Evolutionary conservation across 2,888 invertebrate species (phyloP).

Genomic region (Pardosa pseudoannulata): DNA sequence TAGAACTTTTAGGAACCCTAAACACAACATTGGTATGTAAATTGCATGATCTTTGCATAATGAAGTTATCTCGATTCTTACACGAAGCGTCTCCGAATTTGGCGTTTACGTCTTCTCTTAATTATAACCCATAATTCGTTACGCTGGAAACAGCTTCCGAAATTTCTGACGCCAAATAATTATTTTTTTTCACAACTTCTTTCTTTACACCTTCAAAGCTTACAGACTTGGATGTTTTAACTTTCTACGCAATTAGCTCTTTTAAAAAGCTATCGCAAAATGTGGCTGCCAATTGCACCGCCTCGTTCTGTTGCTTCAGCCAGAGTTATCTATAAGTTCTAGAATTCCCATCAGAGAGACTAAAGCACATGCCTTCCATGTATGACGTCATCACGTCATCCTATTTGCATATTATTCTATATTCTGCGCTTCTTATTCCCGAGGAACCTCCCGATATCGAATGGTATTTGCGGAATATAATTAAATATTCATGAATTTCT

Average conservation of each 20-base stretch:
- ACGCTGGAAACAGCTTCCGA: not conserved
- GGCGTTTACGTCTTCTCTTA: not conserved
- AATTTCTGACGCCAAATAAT: not conserved
- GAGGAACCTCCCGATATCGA: constrained; percentile 29
- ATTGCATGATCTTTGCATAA: too few relatives aligned
- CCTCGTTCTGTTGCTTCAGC: too few relatives aligned
- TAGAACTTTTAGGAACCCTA: too few relatives aligned
- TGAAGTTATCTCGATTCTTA: too few relatives aligned
- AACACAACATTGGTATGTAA: too few relatives aligned
- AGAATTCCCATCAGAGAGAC: too few relatives aligned
- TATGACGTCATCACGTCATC: constrained; percentile 8
- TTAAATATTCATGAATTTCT: constrained; percentile 67
- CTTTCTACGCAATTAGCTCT: not conserved
- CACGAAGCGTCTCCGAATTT: not conserved
- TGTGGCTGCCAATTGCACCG: too few relatives aligned
- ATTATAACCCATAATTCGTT: not conserved
- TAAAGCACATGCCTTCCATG: not conserved
- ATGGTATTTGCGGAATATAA: constrained; percentile 50
- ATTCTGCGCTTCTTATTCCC: constrained; percentile 35
- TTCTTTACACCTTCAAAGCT: not conserved
- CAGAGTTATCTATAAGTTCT: too few relatives aligned
- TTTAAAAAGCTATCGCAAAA: not conserved
- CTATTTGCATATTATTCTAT: constrained; percentile 54
- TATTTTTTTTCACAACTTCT: not conserved
- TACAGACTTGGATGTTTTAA: not conserved